These are phyloP conservation scores for Linyphia triangularis DNA, from an alignment of 2,888 invertebrate species.

Conservation along the genomic window DNA sequence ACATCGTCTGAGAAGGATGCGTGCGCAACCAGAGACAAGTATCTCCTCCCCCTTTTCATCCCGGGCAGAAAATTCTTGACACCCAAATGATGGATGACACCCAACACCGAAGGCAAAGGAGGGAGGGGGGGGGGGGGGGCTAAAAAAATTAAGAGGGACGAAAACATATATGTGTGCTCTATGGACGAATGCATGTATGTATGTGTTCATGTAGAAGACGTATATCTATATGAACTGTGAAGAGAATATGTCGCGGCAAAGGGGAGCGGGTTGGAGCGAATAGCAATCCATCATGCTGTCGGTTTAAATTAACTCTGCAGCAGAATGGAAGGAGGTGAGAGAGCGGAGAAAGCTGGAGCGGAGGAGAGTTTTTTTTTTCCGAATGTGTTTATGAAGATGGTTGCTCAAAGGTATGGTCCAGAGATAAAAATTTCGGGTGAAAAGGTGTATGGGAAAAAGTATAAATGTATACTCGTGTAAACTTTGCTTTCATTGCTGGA, in stretches of 20 bases:
- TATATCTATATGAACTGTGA: conserved; percentile 64
- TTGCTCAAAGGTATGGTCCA: conserved; percentile 35
- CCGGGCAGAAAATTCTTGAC: conserved; percentile 71
- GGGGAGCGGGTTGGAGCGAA: not conserved
- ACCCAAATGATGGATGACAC: conserved; percentile 69
- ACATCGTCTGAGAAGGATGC: too few species aligned
- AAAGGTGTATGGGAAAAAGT: conserved; percentile 53
- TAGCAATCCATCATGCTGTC: conserved; percentile 77
- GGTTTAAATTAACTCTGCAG: conserved; percentile 77
- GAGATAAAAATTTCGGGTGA: conserved; percentile 58
- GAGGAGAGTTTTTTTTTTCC: conserved; percentile 17
- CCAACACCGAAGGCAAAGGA: conserved; percentile 63
- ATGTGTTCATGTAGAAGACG: conserved; percentile 45
- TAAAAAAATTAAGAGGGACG: conserved; percentile 71
- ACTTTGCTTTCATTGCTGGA: conserved; percentile 26
- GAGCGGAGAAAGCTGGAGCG: conserved; percentile 13
- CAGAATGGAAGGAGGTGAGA: conserved; percentile 56
- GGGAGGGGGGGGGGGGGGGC: conserved; percentile 46
- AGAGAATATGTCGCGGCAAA: conserved; percentile 34
- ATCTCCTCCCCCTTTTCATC: conserved; percentile 36
- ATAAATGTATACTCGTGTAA: conserved; percentile 67
- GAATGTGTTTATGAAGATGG: not conserved
- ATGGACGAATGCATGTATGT: conserved; percentile 37
- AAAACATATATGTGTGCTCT: conserved; percentile 64
- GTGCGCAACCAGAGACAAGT: conserved; percentile 32